Percentiles rank a stretch among this genome's conserved stretches.
These are phyloP conservation scores for Pollachius pollachius DNA, from an alignment of 2,113 vertebrate genomes.

Conservation along the genomic window DNA sequence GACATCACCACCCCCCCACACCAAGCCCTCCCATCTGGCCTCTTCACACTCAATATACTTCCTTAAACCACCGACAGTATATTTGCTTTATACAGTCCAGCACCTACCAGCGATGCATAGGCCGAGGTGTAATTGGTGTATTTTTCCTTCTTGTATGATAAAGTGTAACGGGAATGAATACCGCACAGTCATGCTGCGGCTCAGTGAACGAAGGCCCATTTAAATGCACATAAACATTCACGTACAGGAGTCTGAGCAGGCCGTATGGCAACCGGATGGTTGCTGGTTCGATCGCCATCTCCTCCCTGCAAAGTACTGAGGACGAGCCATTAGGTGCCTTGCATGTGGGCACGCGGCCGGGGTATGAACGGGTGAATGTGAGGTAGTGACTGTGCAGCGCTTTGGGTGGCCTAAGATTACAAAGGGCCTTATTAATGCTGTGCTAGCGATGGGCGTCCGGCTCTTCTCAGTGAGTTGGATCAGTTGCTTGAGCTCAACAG, in stretches of 20 bases:
- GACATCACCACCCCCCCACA: conserved; percentile 11
- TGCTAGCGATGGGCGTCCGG: not conserved
- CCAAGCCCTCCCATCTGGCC: conserved; percentile 25
- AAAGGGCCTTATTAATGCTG: not conserved
- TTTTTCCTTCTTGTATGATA: conserved; percentile 5
- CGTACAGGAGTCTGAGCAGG: too few species aligned
- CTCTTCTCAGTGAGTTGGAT: too few species aligned
- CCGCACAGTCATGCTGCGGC: conserved; percentile 32
- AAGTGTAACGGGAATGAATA: conserved; percentile 13
- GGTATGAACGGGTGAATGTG: not conserved
- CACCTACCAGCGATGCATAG: conserved; percentile 20
- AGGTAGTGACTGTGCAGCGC: not conserved
- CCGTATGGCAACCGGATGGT: too few species aligned
- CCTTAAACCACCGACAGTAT: conserved; percentile 16
- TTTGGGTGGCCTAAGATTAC: not conserved
- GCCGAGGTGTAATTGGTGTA: conserved; percentile 44
- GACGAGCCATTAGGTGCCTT: too few species aligned
- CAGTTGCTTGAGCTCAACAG: too few species aligned
- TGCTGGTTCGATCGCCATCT: too few species aligned
- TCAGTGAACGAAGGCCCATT: conserved; percentile 6
- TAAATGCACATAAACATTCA: too few species aligned
- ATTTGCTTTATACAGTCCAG: conserved; percentile 44
- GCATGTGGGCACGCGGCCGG: not conserved
- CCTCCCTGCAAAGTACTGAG: too few species aligned
- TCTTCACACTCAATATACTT: conserved; percentile 29